These are phyloP conservation scores for Andrena hattorfiana DNA, from an alignment of 2,888 invertebrate species.

Conservation along the genomic window DNA sequence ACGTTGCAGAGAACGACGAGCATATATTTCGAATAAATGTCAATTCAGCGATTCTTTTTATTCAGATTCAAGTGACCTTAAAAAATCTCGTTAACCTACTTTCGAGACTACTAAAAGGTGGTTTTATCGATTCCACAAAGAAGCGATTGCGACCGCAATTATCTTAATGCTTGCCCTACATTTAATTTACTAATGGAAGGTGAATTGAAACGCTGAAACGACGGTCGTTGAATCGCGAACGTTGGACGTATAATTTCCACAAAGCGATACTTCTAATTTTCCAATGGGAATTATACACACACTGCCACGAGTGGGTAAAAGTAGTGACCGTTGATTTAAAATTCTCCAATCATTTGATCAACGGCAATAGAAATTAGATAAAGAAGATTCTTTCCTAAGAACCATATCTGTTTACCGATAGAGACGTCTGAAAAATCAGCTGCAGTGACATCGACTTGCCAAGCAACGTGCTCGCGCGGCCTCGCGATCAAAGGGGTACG, in stretches of 20 bases:
- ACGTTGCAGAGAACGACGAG: no score
- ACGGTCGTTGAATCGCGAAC: no score
- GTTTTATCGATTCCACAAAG: slow-evolving; percentile 26
- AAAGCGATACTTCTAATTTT: no score
- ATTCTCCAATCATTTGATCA: no score
- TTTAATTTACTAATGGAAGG: background rate
- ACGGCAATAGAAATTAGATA: no score
- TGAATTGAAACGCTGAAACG: background rate
- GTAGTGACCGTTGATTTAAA: no score
- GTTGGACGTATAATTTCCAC: no score
- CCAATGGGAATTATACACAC: no score
- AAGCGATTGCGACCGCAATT: slow-evolving; percentile 11
- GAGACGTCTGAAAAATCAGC: background rate
- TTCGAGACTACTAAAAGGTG: slow-evolving; percentile 27
- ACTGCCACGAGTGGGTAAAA: no score
- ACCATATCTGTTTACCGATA: background rate
- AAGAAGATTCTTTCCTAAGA: background rate
- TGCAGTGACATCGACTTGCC: background rate
- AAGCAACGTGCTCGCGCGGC: background rate
- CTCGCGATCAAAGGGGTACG: slow-evolving; percentile 28
- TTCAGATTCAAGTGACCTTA: no score
- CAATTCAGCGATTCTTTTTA: no score
- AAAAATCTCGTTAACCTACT: slow-evolving; percentile 28
- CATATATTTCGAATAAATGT: no score
- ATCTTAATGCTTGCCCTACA: background rate